Percentiles rank a stretch among this genome's conserved stretches.
Evolutionary conservation across 2,797 vertebrate genomes (phyloP).

Genomic region (Ptychadena robeensis): DNA sequence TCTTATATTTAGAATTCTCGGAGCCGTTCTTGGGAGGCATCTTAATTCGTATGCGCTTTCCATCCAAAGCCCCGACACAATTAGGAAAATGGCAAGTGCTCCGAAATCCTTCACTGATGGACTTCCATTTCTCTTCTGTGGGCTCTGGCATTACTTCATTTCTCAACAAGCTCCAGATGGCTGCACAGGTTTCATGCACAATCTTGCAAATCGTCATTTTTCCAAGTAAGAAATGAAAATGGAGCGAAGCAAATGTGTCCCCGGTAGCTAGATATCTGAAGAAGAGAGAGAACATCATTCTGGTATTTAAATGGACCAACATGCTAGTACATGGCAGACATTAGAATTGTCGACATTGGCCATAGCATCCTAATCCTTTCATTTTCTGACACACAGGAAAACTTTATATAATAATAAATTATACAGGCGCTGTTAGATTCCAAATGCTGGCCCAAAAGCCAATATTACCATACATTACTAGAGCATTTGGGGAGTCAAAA

Average conservation of each 20-base stretch:
- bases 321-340: no score
- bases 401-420: no score
- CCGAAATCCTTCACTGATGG: neutral
- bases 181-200: neutral
- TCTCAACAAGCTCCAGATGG: neutral
- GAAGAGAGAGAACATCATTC: neutral
- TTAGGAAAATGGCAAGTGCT: neutral
- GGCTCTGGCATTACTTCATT: neutral
- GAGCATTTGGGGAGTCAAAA: no score
- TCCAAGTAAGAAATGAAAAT: neutral
- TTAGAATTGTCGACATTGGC: no score
- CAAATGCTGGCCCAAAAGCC: neutral
- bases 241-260: neutral
- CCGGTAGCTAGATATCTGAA: neutral
- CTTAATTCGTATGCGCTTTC: neutral
- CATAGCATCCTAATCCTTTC: no score
- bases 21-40: neutral
- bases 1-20: neutral
- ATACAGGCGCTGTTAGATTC: neutral
- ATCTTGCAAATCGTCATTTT: conserved; percentile 7
- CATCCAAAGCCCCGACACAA: conserved; percentile 1
- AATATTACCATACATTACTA: no score
- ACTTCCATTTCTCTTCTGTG: neutral
- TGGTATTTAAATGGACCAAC: no score
- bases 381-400: no score